These are phyloP conservation scores for Chaetodon trifasciatus DNA, from an alignment of 2,797 vertebrate species.

Conservation along the genomic window DNA sequence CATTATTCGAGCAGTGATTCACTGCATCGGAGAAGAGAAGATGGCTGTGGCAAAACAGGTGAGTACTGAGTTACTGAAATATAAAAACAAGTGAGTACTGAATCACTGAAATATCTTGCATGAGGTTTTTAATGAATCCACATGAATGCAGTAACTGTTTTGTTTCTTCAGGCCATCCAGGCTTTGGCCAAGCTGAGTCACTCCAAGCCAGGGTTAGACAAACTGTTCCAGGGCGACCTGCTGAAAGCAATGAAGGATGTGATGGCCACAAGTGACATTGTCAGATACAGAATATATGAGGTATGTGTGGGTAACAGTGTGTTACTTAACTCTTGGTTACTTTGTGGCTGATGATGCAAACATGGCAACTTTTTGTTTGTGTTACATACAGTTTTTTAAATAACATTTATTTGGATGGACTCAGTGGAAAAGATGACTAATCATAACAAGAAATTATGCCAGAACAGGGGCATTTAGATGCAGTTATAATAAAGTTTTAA, in stretches of 20 bases:
- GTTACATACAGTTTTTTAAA: background rate
- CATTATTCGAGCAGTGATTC: conserved; percentile 88
- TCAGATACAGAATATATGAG: conserved; percentile 97
- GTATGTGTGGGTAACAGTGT: conserved; percentile 71
- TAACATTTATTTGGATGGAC: background rate
- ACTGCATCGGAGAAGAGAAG: conserved; percentile 90
- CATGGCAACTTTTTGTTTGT: background rate
- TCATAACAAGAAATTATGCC: background rate
- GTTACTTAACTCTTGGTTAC: background rate
- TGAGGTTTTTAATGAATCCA: background rate
- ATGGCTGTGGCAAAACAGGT: conserved; percentile 94
- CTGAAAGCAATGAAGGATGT: conserved; percentile 90
- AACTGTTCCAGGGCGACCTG: conserved; percentile 89
- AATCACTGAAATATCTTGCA: background rate
- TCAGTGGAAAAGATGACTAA: conserved; percentile 18
- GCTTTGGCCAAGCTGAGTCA: conserved; percentile 89
- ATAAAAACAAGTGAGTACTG: conserved; percentile 86
- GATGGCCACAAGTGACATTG: conserved; percentile 90
- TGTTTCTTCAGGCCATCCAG: conserved; percentile 87
- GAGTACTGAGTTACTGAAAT: background rate
- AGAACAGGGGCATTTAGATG: conserved; percentile 3
- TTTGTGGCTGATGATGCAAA: conserved; percentile 4
- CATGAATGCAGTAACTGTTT: background rate
- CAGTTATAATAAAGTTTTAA: background rate
- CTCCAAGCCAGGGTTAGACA: conserved; percentile 89